Base-by-base conservation (phyloP, 2,797 vertebrate genomes). In the Phrynocephalus vlangalii region DNA sequence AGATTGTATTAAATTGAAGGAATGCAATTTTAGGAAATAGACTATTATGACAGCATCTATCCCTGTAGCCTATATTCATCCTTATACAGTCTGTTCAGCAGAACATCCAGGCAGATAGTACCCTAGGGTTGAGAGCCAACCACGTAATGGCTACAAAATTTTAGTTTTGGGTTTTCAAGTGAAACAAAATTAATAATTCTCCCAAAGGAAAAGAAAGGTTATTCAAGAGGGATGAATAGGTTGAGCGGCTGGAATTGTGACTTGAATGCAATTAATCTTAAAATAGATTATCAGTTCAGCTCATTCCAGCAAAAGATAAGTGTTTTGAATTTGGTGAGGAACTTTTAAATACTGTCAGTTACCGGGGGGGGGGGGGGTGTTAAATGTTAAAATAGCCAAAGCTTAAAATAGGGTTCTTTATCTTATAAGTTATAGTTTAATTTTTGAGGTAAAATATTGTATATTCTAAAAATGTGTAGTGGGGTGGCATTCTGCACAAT, bases 221-320 rank as follows among this genome's bases (percentile, higher is more conserved):
- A 60, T 26, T n/a, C 30, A 38, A 76, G 52, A 56, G 15, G 48
- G 70, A 78, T 83, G 81, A 87, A 28, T 70, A 78, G 5, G 16
- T 8, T 70, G 70, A 63, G 79, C 38, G 11, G 10, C 30, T 26
- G 66, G 70, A 83, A 70, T 6, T 30, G 44, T 83, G 86, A 60
- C 73, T 56, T 5, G 48, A 77, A 87, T 83, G 66, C 15, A 83
- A 83, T 78, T 83, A 83, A 60, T 73, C 63, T 60, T 18, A 85
- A 52, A 38, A 75, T 50, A 78, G 6, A 44, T 78, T 56, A 56
- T 87, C 66, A 83, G 16, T 67, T 76, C 71, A 76, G 63, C 44
- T 26, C 22, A 52, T 67, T 24, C n/a, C 63, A 79, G 38, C 33
- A 13, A 63, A 16, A n/a, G 24, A 20, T n/a, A 60, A 52, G 16